A percentile compares a stretch with the other conserved stretches of the same genome.
These are phyloP conservation scores for Drosophila phalerata DNA, from an alignment of 2,888 invertebrate genomes.

Conservation along the genomic window DNA sequence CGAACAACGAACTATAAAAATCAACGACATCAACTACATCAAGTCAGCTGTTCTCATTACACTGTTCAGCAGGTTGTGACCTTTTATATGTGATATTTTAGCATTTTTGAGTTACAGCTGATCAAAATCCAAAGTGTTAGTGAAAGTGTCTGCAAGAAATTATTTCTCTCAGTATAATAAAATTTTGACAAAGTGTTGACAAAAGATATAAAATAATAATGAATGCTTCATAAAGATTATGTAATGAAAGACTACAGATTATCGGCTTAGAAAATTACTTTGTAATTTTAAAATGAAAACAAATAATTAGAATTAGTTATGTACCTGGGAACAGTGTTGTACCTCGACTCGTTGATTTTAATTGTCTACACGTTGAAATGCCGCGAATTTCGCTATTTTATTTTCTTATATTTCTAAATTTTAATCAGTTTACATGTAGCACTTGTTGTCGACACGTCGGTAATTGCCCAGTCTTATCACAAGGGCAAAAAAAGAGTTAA, in stretches of 20 bases:
- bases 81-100: not conserved
- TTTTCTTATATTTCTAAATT: not conserved
- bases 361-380: not conserved
- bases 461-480: no score
- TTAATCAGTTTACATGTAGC: not conserved
- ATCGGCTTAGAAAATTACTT: not conserved
- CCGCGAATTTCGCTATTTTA: not conserved
- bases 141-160: not conserved
- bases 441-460: no score
- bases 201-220: not conserved
- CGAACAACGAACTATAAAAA: not conserved
- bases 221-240: no score
- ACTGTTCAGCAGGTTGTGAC: constrained; percentile 22
- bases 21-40: constrained; percentile 4
- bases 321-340: no score
- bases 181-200: not conserved
- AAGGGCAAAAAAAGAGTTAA: no score
- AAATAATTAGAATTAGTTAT: no score
- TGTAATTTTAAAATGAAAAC: not conserved
- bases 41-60: constrained; percentile 34
- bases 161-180: not conserved
- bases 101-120: not conserved
- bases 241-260: no score
- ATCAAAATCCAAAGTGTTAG: not conserved
- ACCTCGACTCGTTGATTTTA: no score